phyloP scores from a whole-genome alignment of 2,797 vertebrate genomes.

The Siniperca obscura region DNA sequence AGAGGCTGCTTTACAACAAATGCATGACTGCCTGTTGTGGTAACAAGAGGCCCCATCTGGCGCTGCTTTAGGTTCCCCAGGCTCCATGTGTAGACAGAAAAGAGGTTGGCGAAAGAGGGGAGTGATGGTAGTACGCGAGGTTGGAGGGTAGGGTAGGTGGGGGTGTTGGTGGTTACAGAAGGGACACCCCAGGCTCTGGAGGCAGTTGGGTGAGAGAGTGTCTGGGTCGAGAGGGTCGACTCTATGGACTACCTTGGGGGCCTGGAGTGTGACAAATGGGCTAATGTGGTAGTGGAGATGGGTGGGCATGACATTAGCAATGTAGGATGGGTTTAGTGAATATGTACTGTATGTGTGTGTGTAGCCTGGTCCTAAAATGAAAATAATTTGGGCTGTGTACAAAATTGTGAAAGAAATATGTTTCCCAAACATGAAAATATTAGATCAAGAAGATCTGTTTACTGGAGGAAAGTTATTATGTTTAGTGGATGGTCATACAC shows the following conservation, averaged over 20 bases:
- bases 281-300: slow-evolving; percentile 43
- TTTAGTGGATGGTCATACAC: not conserved
- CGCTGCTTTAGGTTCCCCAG: slow-evolving; percentile 67
- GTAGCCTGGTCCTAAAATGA: not conserved
- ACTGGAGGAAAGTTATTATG: not conserved
- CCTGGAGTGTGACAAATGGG: slow-evolving; percentile 60
- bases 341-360: not conserved
- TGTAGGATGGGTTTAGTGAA: slow-evolving; percentile 21
- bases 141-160: slow-evolving; percentile 29
- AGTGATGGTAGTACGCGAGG: slow-evolving; percentile 33
- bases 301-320: slow-evolving; percentile 36
- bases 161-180: slow-evolving; percentile 52
- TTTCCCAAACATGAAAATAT: not conserved
- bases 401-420: slow-evolving; percentile 11
- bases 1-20: slow-evolving; percentile 62
- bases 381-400: not conserved
- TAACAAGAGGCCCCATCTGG: slow-evolving; percentile 80
- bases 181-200: slow-evolving; percentile 62
- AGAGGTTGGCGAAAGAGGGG: slow-evolving; percentile 33
- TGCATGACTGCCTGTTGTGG: slow-evolving; percentile 72
- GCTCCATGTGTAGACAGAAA: slow-evolving; percentile 62
- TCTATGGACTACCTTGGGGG: slow-evolving; percentile 48
- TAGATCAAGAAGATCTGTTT: not conserved
- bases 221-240: slow-evolving; percentile 65
- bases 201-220: slow-evolving; percentile 68